Evolutionary conservation across 2,888 invertebrate species (phyloP).

Genomic region (Eueremaeus valkanovi): DNA sequence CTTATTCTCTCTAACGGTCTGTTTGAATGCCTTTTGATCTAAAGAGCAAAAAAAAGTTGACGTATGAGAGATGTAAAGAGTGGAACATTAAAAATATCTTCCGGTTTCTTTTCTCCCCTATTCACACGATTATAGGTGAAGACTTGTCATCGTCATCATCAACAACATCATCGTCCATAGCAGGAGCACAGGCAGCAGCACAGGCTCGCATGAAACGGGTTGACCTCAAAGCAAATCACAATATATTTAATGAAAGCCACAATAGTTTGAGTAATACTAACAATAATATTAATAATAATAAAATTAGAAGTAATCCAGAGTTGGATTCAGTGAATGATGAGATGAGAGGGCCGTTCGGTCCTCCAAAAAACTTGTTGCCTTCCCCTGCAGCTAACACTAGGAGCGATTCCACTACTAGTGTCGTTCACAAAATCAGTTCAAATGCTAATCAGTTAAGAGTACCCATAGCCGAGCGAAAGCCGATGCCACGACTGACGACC

Average conservation of each 20-base stretch:
- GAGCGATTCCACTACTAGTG: slow-evolving; percentile 39
- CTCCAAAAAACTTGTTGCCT: slow-evolving; percentile 45
- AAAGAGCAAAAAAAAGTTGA: background rate
- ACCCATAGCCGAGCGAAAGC: background rate
- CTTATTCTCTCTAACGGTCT: background rate
- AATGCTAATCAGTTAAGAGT: background rate
- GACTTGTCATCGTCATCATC: background rate
- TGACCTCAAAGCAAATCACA: slow-evolving; percentile 18
- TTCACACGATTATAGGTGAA: slow-evolving; percentile 19
- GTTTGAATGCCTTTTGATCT: background rate
- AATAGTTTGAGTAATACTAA: background rate
- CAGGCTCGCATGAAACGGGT: background rate
- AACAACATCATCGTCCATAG: background rate
- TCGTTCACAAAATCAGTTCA: slow-evolving; percentile 9
- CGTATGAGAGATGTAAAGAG: background rate
- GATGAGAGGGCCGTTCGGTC: slow-evolving; percentile 16
- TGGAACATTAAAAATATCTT: slow-evolving; percentile 17
- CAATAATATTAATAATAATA: background rate
- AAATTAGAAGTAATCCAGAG: background rate
- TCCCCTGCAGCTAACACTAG: slow-evolving; percentile 45
- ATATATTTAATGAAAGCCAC: slow-evolving; percentile 12
- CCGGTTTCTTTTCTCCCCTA: slow-evolving; percentile 11
- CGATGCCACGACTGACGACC: background rate
- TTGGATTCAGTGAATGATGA: background rate
- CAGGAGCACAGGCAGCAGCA: background rate